Evolutionary conservation across 1,140 invertebrate species (phyloP).

Genomic region (Pogonognathellus flavescens): DNA sequence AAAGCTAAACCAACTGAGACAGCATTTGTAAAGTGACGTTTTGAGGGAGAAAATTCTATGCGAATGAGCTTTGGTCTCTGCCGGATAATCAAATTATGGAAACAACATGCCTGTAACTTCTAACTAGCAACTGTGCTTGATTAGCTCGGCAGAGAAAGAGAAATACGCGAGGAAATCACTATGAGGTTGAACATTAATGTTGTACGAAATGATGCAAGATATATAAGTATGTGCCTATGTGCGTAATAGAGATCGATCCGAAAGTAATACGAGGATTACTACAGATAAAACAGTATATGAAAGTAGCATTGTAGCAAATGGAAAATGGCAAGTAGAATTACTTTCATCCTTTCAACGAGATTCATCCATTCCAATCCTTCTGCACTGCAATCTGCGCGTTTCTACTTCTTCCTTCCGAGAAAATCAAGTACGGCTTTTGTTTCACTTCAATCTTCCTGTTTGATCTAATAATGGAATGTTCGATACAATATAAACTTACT

Average conservation of each 20-base stretch:
- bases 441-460: neutral
- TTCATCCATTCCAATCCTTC: neutral
- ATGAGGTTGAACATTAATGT: neutral
- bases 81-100: neutral
- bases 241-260: neutral
- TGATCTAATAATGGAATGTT: conserved; percentile 15
- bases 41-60: neutral
- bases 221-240: neutral
- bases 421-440: neutral
- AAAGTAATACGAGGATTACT: neutral
- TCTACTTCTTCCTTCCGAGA: neutral
- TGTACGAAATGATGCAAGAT: neutral
- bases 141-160: neutral
- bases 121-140: no score
- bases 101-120: neutral
- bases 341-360: conserved; percentile 24
- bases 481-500: no score
- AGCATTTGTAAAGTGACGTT: neutral
- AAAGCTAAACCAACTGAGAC: neutral
- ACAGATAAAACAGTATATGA: neutral
- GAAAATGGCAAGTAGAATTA: conserved; percentile 18
- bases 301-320: conserved; percentile 16
- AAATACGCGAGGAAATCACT: neutral
- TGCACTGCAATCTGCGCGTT: neutral
- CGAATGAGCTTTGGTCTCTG: conserved; percentile 4